These are phyloP conservation scores for Sycophila texana DNA, from an alignment of 2,888 invertebrate species.

Conservation along the genomic window DNA sequence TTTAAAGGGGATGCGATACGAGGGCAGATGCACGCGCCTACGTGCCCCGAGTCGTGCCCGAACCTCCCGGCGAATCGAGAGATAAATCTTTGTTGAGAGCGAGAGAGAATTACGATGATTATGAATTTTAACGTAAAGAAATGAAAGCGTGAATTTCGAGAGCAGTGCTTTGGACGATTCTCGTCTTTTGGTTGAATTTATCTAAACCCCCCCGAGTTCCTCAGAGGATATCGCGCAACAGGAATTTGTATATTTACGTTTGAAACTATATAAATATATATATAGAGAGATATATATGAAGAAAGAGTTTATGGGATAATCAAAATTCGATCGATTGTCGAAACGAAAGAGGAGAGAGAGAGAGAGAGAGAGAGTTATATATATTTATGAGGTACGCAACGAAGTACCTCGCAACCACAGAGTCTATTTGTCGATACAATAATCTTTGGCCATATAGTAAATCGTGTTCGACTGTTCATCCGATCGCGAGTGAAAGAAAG, in stretches of 20 bases:
- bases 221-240: constrained; percentile 53
- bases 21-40: constrained; percentile 4
- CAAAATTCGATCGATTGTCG: constrained; percentile 48
- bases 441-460: constrained; percentile 46
- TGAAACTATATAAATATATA: constrained; percentile 27
- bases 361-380: constrained; percentile 31
- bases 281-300: background rate
- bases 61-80: constrained; percentile 3
- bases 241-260: constrained; percentile 52
- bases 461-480: constrained; percentile 53
- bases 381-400: constrained; percentile 31
- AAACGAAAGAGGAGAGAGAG: constrained; percentile 29
- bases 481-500: constrained; percentile 14
- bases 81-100: too few relatives aligned
- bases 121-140: constrained; percentile 41
- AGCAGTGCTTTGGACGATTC: constrained; percentile 53
- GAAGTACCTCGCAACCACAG: constrained; percentile 36
- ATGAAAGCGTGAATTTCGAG: constrained; percentile 23
- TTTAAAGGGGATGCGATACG: background rate
- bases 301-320: constrained; percentile 41
- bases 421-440: constrained; percentile 46
- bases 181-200: constrained; percentile 53
- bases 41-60: constrained; percentile 34
- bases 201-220: constrained; percentile 46
- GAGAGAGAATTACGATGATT: constrained; percentile 4